These are phyloP conservation scores for Ypsolopha sequella DNA, from an alignment of 2,888 invertebrate species.

Conservation along the genomic window DNA sequence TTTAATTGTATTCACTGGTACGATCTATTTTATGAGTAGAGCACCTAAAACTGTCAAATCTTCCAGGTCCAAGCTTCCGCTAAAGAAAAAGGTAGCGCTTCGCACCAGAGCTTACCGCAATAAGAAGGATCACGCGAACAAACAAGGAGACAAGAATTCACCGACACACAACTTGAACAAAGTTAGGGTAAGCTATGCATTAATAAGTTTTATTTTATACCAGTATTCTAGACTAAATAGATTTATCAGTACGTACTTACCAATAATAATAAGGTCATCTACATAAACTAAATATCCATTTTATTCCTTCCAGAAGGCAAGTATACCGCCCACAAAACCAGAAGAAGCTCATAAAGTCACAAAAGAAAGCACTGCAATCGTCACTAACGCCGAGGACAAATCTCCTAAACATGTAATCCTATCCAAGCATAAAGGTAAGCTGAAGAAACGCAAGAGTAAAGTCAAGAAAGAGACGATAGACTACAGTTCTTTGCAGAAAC, in stretches of 20 bases:
- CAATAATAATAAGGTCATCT: background rate
- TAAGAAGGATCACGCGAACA: constrained; percentile 56
- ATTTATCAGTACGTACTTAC: background rate
- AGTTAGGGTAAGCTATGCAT: constrained; percentile 48
- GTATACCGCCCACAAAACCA: constrained; percentile 31
- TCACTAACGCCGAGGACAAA: constrained; percentile 68
- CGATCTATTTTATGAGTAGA: no score
- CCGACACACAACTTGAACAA: constrained; percentile 54
- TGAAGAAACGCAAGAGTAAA: constrained; percentile 67
- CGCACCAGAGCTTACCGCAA: constrained; percentile 70
- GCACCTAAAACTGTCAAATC: background rate
- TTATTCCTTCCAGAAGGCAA: constrained; percentile 41
- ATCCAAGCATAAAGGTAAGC: constrained; percentile 58
- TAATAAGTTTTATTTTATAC: no score
- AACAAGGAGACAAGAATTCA: constrained; percentile 52
- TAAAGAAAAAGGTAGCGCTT: constrained; percentile 85
- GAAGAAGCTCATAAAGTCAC: constrained; percentile 46
- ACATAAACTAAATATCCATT: background rate
- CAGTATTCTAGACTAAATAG: no score
- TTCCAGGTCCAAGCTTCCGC: constrained; percentile 84
- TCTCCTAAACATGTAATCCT: constrained; percentile 65
- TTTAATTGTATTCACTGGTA: no score
- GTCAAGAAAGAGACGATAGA: constrained; percentile 83
- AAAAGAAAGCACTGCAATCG: constrained; percentile 50
- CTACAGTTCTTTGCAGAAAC: constrained; percentile 78